Evolutionary conservation across 2,797 vertebrate species (phyloP), one percentile per base, ranked within the genome.

Genomic region (Pampus argenteus): DNA sequence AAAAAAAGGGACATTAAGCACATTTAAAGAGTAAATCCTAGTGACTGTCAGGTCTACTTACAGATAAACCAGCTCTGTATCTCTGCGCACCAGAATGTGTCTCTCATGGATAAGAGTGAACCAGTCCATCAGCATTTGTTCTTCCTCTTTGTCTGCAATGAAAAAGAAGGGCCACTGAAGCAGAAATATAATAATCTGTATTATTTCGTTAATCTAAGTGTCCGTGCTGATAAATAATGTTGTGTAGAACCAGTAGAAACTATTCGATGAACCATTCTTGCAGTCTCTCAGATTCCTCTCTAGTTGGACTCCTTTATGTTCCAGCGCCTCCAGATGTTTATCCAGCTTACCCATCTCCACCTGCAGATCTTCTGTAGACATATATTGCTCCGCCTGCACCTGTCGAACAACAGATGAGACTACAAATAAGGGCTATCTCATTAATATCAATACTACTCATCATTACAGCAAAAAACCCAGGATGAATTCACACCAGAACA

Each of bases 81-180:
- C 96, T 0, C 93, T 93, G 58, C 95, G 90, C 76, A 96, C 92
- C 77, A 98, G 91, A 82, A 92, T 71, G 25, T 97, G 95, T 68
- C 96, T 97, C 88, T 98, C 94, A 0, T 96, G 95, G 84, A 97
- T 92, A 4, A 99, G 95, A 82, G 85, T 93, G 83, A 98, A 97
- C 97, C 97, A 99, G 70, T 96, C 95, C 47, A 94, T 95, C 60
- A 98, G 90, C 88, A 97, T 89, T 69, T 87, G 85, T 1, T 97
- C 96, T 78, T 97, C 95, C 0, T 92, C 91, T 81, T 90, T 87
- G 54, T 95, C 97, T 98, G 89, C 71, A 90, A 90, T 0, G 11
- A 54, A 60, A 71, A 64, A 1, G 45, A 22, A 8, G 1, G n/a
- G 40, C 5, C 6, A 40, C 14, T 29, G 20, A n/a, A 44, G 42